Base-by-base conservation (phyloP, 2,797 vertebrate genomes). In the Acrocephalus scirpaceus region DNA sequence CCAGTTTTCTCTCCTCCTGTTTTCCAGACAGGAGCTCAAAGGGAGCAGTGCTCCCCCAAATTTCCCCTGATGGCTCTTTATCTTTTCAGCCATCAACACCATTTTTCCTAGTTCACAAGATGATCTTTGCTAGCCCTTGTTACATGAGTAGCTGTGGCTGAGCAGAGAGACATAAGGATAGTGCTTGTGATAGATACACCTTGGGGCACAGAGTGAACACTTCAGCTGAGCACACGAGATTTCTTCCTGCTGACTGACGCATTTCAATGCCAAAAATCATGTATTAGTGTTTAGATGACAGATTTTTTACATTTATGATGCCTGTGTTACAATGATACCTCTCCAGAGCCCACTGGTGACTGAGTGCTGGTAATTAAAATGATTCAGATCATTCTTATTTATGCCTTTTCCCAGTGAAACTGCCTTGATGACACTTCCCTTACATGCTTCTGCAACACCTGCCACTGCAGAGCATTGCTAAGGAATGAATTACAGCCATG, bases 401-500 rank as follows among this genome's bases (percentile, higher is more conserved):
- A 77, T 3, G 11, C 9, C n/a, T 83, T 86, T 91, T 80, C 44
- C 72, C 58, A 67, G 36, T 40, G 75, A 92, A 88, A 70, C 22
- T 72, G 36, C 56, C 73, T 92, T 50, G 23, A 62, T 90, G 75
- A 69, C 50, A 77, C 45, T 88, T 92, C 26, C 22, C 48, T 69
- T 50, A 66, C 79, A 95, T 66, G 60, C 10, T 82, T 27, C 65
- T 77, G 30, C 6, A 40, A 74, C 92, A 96, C 85, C 72, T 74
- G 89, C 80, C 74, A 44, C 62, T 95, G 79, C 51, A 86, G 57
- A 88, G 26, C 56, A 74, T 27, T 11, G 6, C 74, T 67, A 40
- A 90, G 56, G 71, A 77, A 70, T 45, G 53, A 97, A 94, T 94
- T 84, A 62, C 27, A 92, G n/a, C 50, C 42, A 44, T 73, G 40